phyloP scores from a whole-genome alignment of 2,888 invertebrate species.

The Hartigia nigra region DNA sequence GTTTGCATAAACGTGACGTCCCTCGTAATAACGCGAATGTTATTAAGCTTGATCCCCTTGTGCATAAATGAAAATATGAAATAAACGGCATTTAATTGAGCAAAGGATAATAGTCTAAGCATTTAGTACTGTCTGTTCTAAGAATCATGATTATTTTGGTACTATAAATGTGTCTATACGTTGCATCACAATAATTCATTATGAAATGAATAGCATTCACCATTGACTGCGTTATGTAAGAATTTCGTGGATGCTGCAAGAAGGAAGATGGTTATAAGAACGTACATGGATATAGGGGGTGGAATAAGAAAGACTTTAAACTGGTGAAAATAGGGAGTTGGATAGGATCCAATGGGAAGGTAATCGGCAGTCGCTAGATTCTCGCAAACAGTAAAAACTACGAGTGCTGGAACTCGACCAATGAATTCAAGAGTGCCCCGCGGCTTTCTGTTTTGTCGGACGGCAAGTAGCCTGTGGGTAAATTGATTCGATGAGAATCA shows the following conservation, averaged over 20 bases:
- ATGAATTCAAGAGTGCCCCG: constrained; percentile 42
- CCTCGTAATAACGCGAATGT: not conserved
- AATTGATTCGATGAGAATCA: constrained; percentile 16
- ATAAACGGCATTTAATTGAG: not conserved
- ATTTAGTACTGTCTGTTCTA: not conserved
- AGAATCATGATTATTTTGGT: not conserved
- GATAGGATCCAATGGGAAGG: constrained; percentile 53
- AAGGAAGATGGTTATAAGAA: not conserved
- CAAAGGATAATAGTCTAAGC: not conserved
- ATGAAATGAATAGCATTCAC: not conserved
- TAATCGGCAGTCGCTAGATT: constrained; percentile 49
- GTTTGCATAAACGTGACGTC: not conserved
- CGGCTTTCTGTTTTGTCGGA: constrained; percentile 34
- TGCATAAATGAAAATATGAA: not conserved
- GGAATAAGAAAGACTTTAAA: constrained; percentile 39
- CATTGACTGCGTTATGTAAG: not conserved
- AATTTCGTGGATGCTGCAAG: not conserved
- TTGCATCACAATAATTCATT: not conserved
- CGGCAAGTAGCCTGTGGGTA: constrained; percentile 40
- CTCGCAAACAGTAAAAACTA: constrained; percentile 48
- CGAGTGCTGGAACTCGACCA: constrained; percentile 49
- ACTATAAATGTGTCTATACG: not conserved
- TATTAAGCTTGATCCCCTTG: not conserved
- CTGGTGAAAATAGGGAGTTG: constrained; percentile 53
- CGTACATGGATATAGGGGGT: not conserved